Evolutionary conservation across 1,140 invertebrate species (phyloP).

Genomic region (Musca domestica): DNA sequence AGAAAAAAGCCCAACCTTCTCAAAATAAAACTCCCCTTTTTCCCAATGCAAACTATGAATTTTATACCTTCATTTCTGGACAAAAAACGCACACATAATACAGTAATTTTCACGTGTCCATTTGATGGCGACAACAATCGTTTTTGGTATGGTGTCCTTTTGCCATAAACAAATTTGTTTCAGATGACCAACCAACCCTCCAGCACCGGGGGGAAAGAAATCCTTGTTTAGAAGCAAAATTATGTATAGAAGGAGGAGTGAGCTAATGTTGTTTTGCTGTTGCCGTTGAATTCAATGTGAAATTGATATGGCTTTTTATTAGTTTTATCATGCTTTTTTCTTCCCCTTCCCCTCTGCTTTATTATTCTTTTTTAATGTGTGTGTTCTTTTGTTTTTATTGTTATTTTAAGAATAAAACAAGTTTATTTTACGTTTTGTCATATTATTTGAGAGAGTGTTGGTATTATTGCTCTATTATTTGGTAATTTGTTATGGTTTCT

Average conservation of each 20-base stretch:
- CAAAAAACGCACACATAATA: conserved; percentile 54
- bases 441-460: not conserved
- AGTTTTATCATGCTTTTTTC: not conserved
- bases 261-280: too few species aligned
- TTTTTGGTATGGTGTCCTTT: not conserved
- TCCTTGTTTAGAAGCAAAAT: too few species aligned
- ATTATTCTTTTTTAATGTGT: not conserved
- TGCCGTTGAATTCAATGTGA: too few species aligned
- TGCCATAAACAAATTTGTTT: conserved; percentile 7
- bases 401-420: conserved; percentile 6
- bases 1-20: too few species aligned
- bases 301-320: too few species aligned
- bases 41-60: not conserved
- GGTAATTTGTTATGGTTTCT: conserved; percentile 16
- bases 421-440: conserved; percentile 6
- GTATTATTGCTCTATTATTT: conserved; percentile 7
- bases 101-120: conserved; percentile 45
- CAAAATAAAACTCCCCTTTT: conserved; percentile 7
- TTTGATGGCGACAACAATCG: not conserved
- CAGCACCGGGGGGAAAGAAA: too few species aligned
- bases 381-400: not conserved
- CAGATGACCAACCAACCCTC: not conserved
- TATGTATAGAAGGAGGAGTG: too few species aligned
- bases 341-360: not conserved
- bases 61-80: conserved; percentile 32